These are phyloP conservation scores for Scolanthus callimorphus DNA, from an alignment of 92 coral and sea anemone species.

Conservation along the genomic window DNA sequence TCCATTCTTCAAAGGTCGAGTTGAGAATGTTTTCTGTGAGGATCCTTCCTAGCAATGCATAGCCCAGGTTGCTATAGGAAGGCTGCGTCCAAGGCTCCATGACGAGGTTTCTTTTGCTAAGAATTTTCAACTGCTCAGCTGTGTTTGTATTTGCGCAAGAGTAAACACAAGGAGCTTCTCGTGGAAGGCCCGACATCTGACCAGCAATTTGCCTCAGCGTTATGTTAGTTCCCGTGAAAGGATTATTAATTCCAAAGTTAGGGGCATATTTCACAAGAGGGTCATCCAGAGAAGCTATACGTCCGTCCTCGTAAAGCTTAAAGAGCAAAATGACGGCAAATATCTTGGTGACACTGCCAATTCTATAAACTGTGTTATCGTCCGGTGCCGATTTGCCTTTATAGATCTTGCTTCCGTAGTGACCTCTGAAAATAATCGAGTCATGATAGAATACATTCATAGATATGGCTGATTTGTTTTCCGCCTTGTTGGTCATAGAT, in stretches of 20 bases:
- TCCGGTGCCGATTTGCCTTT: slow-evolving; percentile 23
- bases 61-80: slow-evolving; percentile 73
- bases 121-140: slow-evolving; percentile 31
- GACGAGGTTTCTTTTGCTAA: slow-evolving; percentile 34
- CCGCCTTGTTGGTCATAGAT: slow-evolving; percentile 19
- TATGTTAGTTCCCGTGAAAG: slow-evolving; percentile 11
- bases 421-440: slow-evolving; percentile 23
- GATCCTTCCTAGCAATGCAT: slow-evolving; percentile 60
- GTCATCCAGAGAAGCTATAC: slow-evolving; percentile 40
- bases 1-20: slow-evolving; percentile 60
- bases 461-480: slow-evolving; percentile 28
- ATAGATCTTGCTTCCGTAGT: slow-evolving; percentile 38
- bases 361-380: slow-evolving; percentile 34
- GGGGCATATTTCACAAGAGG: slow-evolving; percentile 38
- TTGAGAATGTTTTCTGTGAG: slow-evolving; percentile 55
- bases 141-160: slow-evolving; percentile 35
- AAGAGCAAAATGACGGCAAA: slow-evolving; percentile 32
- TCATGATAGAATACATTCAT: slow-evolving; percentile 24
- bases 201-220: slow-evolving; percentile 43
- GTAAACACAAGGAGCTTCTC: slow-evolving; percentile 56
- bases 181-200: slow-evolving; percentile 56
- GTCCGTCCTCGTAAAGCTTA: slow-evolving; percentile 39
- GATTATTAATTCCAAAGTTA: slow-evolving; percentile 26
- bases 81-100: slow-evolving; percentile 51
- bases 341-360: slow-evolving; percentile 48